Evolutionary conservation across 2,113 vertebrate species (phyloP).

Genomic region (Salvelinus namaycush): DNA sequence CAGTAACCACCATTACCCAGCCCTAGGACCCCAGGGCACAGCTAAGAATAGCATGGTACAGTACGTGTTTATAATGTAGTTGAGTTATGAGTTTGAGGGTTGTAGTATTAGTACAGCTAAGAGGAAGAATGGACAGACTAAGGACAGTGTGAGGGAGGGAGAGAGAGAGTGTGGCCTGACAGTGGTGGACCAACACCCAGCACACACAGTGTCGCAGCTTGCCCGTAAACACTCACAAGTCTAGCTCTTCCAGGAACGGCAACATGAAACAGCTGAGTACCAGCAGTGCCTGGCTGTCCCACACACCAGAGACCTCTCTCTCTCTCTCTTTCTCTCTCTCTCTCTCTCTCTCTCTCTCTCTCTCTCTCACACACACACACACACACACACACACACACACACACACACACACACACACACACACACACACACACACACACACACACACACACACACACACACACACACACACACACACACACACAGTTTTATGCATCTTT

Average conservation of each 20-base stretch:
- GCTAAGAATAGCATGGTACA: no score
- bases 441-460: no score
- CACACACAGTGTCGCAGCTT: constrained; percentile 21
- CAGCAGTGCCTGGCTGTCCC: constrained; percentile 71
- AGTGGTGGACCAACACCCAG: constrained; percentile 53
- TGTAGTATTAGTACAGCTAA: neutral
- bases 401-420: no score
- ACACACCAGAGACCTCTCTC: constrained; percentile 55
- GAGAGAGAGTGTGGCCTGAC: constrained; percentile 31
- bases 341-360: neutral
- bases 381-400: no score
- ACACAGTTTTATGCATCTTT: no score
- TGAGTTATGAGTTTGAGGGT: no score
- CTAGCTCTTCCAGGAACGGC: constrained; percentile 71
- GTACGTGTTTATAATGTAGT: no score
- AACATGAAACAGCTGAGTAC: constrained; percentile 69
- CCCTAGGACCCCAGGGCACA: no score
- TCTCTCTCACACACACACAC: no score
- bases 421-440: no score
- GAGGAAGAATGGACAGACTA: constrained; percentile 7
- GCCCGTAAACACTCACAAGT: constrained; percentile 74
- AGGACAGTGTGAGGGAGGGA: constrained; percentile 12
- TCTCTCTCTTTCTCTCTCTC: neutral
- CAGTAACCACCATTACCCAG: no score
- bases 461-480: no score